These are phyloP conservation scores for Muntiacus reevesi DNA, from an alignment of 2,113 vertebrate species.

Conservation along the genomic window DNA sequence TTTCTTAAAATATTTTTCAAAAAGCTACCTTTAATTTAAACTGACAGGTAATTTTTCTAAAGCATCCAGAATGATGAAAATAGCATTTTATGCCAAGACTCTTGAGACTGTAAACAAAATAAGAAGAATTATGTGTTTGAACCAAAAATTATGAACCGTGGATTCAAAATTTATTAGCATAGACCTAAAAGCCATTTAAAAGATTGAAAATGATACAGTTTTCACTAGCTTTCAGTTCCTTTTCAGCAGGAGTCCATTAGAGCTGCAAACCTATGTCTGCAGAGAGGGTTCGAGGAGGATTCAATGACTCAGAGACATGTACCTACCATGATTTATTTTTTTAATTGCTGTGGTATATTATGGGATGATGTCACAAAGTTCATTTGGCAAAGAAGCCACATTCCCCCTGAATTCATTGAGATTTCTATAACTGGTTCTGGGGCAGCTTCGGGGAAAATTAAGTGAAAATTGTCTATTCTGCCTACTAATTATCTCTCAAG, in stretches of 20 bases:
- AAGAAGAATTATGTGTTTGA: conserved; percentile 51
- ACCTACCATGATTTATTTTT: not conserved
- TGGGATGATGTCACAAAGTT: not conserved
- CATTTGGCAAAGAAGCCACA: not conserved
- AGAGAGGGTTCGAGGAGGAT: not conserved
- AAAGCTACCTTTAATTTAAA: conserved; percentile 47
- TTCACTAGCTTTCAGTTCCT: conserved; percentile 22
- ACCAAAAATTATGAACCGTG: conserved; percentile 52
- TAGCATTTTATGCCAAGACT: conserved; percentile 63
- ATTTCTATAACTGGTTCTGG: not conserved
- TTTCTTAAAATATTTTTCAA: conserved; percentile 36
- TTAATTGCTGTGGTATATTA: not conserved
- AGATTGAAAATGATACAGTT: conserved; percentile 58
- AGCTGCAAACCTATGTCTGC: not conserved
- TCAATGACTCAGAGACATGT: not conserved
- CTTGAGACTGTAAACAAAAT: conserved; percentile 42
- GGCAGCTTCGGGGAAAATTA: not conserved
- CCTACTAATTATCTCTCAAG: not conserved
- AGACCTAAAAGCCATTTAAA: conserved; percentile 46
- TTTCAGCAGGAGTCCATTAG: conserved; percentile 8
- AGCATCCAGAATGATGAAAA: conserved; percentile 44
- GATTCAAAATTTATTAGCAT: conserved; percentile 52
- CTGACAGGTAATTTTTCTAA: conserved; percentile 55
- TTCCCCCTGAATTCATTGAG: not conserved
- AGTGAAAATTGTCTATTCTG: not conserved